A percentile compares a stretch with the other conserved stretches of the same genome.
phyloP scores from a whole-genome alignment of 2,797 vertebrate genomes.

The Scomberomorus guttatus region DNA sequence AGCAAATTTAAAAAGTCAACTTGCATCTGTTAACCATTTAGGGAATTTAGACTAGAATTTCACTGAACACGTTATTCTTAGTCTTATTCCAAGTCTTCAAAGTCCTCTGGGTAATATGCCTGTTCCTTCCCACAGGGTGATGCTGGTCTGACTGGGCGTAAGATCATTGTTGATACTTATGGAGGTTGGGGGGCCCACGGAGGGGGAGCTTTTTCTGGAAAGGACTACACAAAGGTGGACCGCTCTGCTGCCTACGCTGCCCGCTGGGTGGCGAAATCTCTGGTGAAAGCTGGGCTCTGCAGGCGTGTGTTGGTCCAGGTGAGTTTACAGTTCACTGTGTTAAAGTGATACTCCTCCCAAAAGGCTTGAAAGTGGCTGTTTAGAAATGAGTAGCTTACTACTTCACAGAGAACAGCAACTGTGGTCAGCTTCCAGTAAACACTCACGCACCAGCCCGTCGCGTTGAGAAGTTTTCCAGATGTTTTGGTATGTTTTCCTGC shows the following conservation, averaged over 20 bases:
- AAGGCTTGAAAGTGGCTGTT: neutral
- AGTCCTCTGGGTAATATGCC: neutral
- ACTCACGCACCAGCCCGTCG: neutral
- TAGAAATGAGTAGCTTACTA: neutral
- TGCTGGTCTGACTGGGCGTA: constrained; percentile 95
- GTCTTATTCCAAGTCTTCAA: neutral
- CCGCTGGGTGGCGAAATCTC: constrained; percentile 97
- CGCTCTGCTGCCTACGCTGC: constrained; percentile 96
- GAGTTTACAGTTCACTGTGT: constrained; percentile 32
- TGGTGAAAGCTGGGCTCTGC: constrained; percentile 94
- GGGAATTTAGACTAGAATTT: neutral
- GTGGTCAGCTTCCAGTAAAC: neutral
- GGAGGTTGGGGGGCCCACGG: constrained; percentile 98
- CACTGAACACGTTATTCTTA: neutral
- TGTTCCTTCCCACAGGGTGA: constrained; percentile 87
- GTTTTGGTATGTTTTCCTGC: neutral
- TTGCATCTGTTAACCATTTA: neutral
- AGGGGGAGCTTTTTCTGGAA: constrained; percentile 96
- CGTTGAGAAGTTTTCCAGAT: neutral
- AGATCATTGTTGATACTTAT: constrained; percentile 97
- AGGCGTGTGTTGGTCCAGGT: constrained; percentile 96
- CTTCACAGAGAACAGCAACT: neutral
- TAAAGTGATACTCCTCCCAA: neutral
- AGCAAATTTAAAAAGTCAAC: neutral
- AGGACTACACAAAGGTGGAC: constrained; percentile 98